Evolutionary conservation across 1,140 invertebrate species (phyloP).

Genomic region (Bombus balteatus): DNA sequence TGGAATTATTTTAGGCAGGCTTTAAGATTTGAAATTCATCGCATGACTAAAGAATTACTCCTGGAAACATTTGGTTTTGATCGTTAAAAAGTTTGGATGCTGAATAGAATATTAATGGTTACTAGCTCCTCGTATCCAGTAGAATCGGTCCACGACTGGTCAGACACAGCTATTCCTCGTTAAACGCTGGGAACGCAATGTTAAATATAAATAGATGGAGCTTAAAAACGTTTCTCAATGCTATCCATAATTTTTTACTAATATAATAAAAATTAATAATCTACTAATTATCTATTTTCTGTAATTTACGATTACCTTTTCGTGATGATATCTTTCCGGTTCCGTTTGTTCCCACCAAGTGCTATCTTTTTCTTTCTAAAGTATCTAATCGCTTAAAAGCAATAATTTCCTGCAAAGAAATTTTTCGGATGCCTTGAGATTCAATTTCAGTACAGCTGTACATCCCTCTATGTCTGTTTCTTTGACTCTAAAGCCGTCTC

Average conservation of each 20-base stretch:
- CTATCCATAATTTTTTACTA: too few relatives aligned
- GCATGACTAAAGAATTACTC: background rate
- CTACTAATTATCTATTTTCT: too few relatives aligned
- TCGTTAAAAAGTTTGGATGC: too few relatives aligned
- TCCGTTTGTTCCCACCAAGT: background rate
- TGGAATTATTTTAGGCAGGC: too few relatives aligned
- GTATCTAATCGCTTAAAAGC: background rate
- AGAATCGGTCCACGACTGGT: background rate
- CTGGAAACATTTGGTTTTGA: background rate
- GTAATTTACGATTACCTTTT: too few relatives aligned
- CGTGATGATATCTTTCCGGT: background rate
- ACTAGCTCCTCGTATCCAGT: background rate
- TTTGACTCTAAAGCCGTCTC: constrained; percentile 8
- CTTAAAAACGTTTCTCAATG: background rate
- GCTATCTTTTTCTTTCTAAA: background rate
- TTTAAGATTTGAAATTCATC: background rate
- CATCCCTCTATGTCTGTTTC: constrained; percentile 18
- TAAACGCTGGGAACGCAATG: background rate
- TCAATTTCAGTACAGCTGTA: constrained; percentile 23
- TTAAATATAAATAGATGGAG: background rate
- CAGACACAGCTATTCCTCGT: background rate
- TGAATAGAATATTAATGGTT: too few relatives aligned
- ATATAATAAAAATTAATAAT: too few relatives aligned
- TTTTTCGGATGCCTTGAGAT: constrained; percentile 1
- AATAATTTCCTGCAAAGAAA: background rate